A percentile compares a stretch with the other conserved stretches of the same genome.
These are phyloP conservation scores for Dermatophagoides farinae DNA, from an alignment of 1,140 invertebrate genomes.

Conservation along the genomic window DNA sequence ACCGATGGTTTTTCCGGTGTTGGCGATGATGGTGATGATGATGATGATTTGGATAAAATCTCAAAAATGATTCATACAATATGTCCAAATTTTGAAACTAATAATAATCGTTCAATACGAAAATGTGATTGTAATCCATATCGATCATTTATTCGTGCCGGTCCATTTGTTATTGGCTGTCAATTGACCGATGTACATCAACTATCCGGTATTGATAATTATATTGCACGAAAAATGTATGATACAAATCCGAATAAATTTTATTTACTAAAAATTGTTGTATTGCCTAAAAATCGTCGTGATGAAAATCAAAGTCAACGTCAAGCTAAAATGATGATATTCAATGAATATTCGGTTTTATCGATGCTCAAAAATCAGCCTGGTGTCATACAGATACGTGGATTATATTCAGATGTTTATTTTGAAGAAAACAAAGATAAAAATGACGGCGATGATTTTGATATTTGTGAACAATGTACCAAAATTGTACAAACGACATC, in stretches of 20 bases:
- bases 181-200: constrained; percentile 44
- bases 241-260: neutral
- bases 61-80: neutral
- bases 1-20: neutral
- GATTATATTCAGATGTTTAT: constrained; percentile 52
- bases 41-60: neutral
- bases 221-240: constrained; percentile 36
- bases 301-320: constrained; percentile 50
- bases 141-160: neutral
- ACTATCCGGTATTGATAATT: constrained; percentile 55
- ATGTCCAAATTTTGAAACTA: too few relatives aligned
- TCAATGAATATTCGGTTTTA: constrained; percentile 55
- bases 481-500: too few relatives aligned
- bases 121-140: constrained; percentile 5
- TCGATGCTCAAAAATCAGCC: constrained; percentile 45
- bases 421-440: constrained; percentile 37
- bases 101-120: neutral
- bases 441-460: constrained; percentile 24
- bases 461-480: too few relatives aligned
- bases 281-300: constrained; percentile 26
- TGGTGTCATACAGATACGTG: constrained; percentile 57
- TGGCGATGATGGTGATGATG: neutral
- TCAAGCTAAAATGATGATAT: constrained; percentile 58
- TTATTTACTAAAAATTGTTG: constrained; percentile 27
- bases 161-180: constrained; percentile 29